These are phyloP conservation scores for Phaethornis superciliosus DNA, from an alignment of 2,113 vertebrate species.

Conservation along the genomic window DNA sequence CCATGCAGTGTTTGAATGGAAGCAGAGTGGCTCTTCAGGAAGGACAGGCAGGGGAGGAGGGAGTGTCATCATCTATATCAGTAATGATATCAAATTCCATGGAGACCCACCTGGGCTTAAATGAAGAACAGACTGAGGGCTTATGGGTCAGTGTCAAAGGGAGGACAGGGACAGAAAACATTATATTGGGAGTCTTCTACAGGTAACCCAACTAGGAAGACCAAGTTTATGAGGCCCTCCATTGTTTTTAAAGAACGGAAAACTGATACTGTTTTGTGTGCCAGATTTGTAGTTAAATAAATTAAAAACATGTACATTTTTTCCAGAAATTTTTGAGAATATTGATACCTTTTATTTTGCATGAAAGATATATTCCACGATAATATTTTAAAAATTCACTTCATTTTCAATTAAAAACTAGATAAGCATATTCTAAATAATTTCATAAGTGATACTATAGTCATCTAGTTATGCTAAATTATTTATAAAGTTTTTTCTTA, in stretches of 20 bases:
- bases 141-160: too few relatives aligned
- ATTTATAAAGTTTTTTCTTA: not conserved
- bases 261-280: too few relatives aligned
- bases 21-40: not conserved
- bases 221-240: too few relatives aligned
- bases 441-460: not conserved
- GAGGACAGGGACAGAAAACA: too few relatives aligned
- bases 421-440: not conserved
- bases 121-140: not conserved
- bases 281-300: not conserved
- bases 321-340: not conserved
- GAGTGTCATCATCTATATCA: too few relatives aligned
- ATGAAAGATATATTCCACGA: not conserved
- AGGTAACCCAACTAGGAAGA: too few relatives aligned
- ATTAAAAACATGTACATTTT: not conserved
- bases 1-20: not conserved
- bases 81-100: not conserved
- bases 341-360: not conserved
- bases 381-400: not conserved
- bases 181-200: too few relatives aligned
- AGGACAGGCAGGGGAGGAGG: not conserved
- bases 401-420: not conserved
- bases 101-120: not conserved
- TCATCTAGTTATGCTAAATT: not conserved
- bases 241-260: too few relatives aligned